These are phyloP conservation scores for Emydura subglobosa DNA, from an alignment of 2,113 vertebrate genomes.

Conservation along the genomic window DNA sequence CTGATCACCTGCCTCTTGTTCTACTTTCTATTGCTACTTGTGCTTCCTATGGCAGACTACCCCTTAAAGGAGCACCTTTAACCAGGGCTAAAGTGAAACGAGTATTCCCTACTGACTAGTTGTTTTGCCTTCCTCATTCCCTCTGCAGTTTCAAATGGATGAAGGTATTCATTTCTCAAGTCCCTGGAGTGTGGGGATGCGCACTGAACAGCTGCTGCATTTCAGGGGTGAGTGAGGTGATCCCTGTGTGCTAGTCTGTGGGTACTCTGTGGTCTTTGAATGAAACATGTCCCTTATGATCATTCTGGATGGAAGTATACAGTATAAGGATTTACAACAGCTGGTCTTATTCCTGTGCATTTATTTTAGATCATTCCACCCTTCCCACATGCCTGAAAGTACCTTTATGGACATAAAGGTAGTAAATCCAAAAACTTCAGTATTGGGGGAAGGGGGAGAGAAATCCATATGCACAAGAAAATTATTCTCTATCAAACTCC, in stretches of 20 bases:
- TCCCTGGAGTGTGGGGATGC: fast-evolving
- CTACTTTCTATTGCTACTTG: neutral
- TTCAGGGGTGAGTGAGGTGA: neutral
- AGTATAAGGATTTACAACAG: neutral
- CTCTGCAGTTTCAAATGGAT: neutral
- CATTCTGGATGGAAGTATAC: fast-evolving
- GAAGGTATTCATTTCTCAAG: fast-evolving
- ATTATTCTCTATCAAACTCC: neutral
- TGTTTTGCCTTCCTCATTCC: neutral
- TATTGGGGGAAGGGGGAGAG: too few relatives aligned
- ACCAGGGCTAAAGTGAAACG: neutral
- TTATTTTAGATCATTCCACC: neutral
- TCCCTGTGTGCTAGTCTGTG: neutral
- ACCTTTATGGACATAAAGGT: neutral
- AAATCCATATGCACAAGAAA: neutral
- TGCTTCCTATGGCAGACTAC: neutral
- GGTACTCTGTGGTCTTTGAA: neutral
- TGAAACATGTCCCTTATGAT: neutral
- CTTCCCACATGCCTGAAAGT: neutral
- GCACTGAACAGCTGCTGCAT: neutral
- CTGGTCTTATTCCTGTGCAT: neutral
- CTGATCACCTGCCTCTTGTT: neutral
- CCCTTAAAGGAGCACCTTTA: neutral
- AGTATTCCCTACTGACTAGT: neutral
- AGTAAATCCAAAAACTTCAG: neutral